These are phyloP conservation scores for Mythimna vitellina DNA, from an alignment of 2,888 invertebrate species.

Conservation along the genomic window DNA sequence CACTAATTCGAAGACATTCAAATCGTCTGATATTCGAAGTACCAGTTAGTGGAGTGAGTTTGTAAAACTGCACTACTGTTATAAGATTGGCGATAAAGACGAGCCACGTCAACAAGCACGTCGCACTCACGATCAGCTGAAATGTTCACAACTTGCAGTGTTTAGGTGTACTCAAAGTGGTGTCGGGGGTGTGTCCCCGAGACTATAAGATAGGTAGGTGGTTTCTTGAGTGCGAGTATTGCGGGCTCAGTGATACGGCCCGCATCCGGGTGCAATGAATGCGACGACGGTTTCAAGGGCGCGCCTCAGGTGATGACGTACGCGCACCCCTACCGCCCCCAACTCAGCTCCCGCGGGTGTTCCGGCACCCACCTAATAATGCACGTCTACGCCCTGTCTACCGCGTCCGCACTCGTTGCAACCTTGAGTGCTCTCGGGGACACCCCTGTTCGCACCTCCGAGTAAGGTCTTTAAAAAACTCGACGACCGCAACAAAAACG, in stretches of 20 bases:
- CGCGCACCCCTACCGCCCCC: slow-evolving; percentile 84
- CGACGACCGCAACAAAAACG: slow-evolving; percentile 50
- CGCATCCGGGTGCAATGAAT: slow-evolving; percentile 91
- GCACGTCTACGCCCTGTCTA: slow-evolving; percentile 90
- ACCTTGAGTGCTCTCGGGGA: slow-evolving; percentile 86
- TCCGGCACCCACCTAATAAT: slow-evolving; percentile 91
- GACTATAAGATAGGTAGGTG: slow-evolving; percentile 70
- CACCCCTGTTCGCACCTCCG: slow-evolving; percentile 74
- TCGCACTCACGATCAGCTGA: slow-evolving; percentile 36
- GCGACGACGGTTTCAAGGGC: slow-evolving; percentile 90
- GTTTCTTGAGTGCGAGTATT: slow-evolving; percentile 81
- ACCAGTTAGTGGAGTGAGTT: slow-evolving; percentile 13
- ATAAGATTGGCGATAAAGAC: slow-evolving; percentile 25
- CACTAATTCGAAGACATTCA: slow-evolving; percentile 1
- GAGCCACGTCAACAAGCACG: slow-evolving; percentile 32
- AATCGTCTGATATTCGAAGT: not conserved
- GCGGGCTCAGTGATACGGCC: slow-evolving; percentile 84
- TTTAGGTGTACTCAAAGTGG: slow-evolving; percentile 48
- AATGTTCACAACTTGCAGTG: slow-evolving; percentile 50
- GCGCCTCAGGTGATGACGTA: slow-evolving; percentile 91
- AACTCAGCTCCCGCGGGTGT: slow-evolving; percentile 84
- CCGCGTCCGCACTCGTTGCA: slow-evolving; percentile 89
- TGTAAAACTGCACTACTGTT: not conserved
- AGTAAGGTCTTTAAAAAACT: slow-evolving; percentile 65
- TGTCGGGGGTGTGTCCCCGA: slow-evolving; percentile 56